Conservation (phyloP, 2,888 invertebrate genomes). For the Rhagonycha lutea region DNA sequence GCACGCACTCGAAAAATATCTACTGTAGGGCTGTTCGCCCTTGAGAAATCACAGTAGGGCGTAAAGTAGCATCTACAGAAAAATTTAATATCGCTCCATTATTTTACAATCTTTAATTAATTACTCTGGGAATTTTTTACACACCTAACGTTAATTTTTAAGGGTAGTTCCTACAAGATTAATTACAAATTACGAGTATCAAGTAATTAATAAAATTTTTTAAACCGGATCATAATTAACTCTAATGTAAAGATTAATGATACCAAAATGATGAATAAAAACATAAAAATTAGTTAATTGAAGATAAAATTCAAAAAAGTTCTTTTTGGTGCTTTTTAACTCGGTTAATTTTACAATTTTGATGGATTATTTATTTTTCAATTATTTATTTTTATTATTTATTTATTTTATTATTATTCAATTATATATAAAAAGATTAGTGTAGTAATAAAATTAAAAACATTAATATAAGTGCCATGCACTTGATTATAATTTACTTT, state of each 20-base stretch:
- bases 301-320: not conserved
- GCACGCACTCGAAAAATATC: not conserved
- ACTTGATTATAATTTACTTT: too few species aligned
- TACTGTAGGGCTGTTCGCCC: not conserved
- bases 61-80: not conserved
- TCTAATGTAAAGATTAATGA: not conserved
- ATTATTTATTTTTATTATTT: too few species aligned
- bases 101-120: not conserved
- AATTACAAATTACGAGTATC: not conserved
- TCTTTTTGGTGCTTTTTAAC: not conserved
- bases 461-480: too few species aligned
- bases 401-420: too few species aligned
- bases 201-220: not conserved
- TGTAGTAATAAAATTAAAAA: too few species aligned
- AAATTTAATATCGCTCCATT: not conserved
- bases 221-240: not conserved
- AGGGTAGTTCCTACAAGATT: not conserved
- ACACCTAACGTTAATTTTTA: not conserved
- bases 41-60: not conserved
- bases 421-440: too few species aligned
- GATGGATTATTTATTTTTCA: too few species aligned
- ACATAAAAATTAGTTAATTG: not conserved
- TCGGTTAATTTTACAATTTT: too few species aligned
- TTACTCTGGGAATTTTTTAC: not conserved
- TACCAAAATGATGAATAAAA: not conserved